Percentiles rank a stretch among this genome's conserved stretches.
phyloP scores from a whole-genome alignment of 2,888 invertebrate genomes.

The Sycophila texana region DNA sequence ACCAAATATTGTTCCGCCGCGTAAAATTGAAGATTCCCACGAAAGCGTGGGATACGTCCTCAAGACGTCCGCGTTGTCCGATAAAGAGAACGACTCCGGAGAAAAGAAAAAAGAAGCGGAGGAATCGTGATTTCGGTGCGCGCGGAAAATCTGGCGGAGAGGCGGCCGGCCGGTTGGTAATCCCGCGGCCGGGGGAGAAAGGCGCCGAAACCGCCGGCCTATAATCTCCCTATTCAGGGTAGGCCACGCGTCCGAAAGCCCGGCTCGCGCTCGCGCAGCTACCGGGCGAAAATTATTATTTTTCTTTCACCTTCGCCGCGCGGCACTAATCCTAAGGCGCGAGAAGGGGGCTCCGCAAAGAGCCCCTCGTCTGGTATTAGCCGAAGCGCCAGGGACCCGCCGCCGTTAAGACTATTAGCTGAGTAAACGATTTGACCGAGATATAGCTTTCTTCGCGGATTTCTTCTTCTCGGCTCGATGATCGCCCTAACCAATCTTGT shows the following conservation, averaged over 20 bases:
- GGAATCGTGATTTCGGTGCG: conserved; percentile 12
- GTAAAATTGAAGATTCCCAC: conserved; percentile 34
- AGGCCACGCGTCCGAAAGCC: background rate
- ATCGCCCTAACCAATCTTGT: too few relatives aligned
- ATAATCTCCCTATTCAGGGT: conserved; percentile 32
- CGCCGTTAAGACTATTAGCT: conserved; percentile 51
- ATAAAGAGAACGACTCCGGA: background rate
- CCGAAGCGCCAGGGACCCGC: conserved; percentile 18
- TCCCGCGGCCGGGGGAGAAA: conserved; percentile 34
- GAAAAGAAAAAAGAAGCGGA: conserved; percentile 13
- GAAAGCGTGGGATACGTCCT: conserved; percentile 32
- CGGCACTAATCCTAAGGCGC: conserved; percentile 40
- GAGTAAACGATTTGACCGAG: conserved; percentile 51
- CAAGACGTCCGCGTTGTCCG: background rate
- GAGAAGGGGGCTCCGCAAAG: conserved; percentile 9
- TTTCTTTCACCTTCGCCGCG: conserved; percentile 40
- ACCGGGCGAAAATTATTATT: conserved; percentile 51
- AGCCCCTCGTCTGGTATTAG: conserved; percentile 3
- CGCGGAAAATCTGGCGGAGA: conserved; percentile 1
- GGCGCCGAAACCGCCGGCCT: conserved; percentile 33
- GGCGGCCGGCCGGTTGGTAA: conserved; percentile 23
- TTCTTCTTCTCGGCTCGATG: too few relatives aligned
- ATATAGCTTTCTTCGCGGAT: conserved; percentile 31
- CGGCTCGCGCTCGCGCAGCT: conserved; percentile 11
- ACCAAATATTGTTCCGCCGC: conserved; percentile 24